These are phyloP conservation scores for Muntiacus reevesi DNA, from an alignment of 2,113 vertebrate genomes.

Conservation along the genomic window DNA sequence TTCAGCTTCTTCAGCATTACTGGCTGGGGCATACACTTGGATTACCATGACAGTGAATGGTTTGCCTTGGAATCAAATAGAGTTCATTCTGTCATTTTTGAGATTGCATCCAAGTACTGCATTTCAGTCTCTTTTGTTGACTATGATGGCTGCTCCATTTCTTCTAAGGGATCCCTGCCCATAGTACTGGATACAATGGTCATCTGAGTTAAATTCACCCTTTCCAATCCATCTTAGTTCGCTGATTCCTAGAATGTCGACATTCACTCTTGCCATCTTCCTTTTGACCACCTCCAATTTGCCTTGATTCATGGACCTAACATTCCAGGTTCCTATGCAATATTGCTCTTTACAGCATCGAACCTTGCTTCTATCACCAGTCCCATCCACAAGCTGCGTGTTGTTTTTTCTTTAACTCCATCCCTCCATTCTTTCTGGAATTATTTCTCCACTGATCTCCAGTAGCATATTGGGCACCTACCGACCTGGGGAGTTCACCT, in stretches of 20 bases:
- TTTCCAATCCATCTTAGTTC: neutral
- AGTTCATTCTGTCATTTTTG: neutral
- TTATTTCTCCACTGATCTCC: neutral
- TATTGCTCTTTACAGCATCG: neutral
- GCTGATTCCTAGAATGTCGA: neutral
- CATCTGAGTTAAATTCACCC: neutral
- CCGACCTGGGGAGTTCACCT: neutral
- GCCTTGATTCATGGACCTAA: neutral
- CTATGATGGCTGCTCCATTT: neutral
- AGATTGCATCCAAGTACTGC: neutral
- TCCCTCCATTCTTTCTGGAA: neutral
- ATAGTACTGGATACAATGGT: neutral
- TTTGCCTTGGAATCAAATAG: neutral
- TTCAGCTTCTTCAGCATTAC: neutral
- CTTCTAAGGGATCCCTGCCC: neutral
- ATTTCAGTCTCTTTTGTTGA: neutral
- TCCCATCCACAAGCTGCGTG: neutral
- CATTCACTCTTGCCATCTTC: neutral
- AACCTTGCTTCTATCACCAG: neutral
- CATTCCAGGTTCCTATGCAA: neutral
- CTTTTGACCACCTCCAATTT: neutral
- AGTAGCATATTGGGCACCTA: neutral
- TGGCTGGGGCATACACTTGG: neutral
- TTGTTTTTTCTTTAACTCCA: neutral
- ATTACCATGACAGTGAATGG: neutral